Base-by-base conservation (phyloP, 2,888 invertebrate genomes). In the Dynastes hyllus region DNA sequence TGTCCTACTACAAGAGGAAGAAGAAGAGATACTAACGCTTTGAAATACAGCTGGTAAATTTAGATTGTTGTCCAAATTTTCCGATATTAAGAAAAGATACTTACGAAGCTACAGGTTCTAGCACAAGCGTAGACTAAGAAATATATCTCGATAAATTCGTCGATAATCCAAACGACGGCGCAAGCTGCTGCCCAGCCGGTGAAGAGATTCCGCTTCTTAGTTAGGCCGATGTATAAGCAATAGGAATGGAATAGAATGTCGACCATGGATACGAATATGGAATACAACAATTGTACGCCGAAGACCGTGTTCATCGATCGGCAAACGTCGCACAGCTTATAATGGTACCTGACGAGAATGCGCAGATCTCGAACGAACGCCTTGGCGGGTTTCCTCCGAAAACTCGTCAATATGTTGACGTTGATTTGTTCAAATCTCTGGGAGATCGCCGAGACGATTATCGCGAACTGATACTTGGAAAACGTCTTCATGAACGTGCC, bases 221-320 rank as follows among this genome's bases (percentile, higher is more conserved):
- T 80, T 9, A 85, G 63, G 50, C 84, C 80, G 22, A 83, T 82
- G 77, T 86, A 86, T 16, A 86, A 73, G 75, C 84, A 85, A 80
- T 85, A 86, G 9, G 83, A 80, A 73, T 86, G 85, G 78, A 84
- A 84, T n/a, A 86, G 77, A 66, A 86, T 83, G 77, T 85, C 81
- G 32, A 82, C 81, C 6, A 86, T 80, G 22, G 86, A 83, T 45
- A 85, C 82, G 4, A 80, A 82, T 51, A 85, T 79, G 11, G 85
- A 83, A 9, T 82, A 70, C 61, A 86, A 78, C 37, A 85, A 80
- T 80, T 85, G 86, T 71, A 84, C 80, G 13, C 85, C 84, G 79
- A 85, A 86, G 8, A 83, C 82, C 2, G 81, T 81, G 73, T 85
- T 86, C 66, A 85, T 73, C 37, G 81, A 80, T 71, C 84, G 81